phyloP scores from a whole-genome alignment of 2,113 vertebrate genomes.

The Diphyllodes magnificus region DNA sequence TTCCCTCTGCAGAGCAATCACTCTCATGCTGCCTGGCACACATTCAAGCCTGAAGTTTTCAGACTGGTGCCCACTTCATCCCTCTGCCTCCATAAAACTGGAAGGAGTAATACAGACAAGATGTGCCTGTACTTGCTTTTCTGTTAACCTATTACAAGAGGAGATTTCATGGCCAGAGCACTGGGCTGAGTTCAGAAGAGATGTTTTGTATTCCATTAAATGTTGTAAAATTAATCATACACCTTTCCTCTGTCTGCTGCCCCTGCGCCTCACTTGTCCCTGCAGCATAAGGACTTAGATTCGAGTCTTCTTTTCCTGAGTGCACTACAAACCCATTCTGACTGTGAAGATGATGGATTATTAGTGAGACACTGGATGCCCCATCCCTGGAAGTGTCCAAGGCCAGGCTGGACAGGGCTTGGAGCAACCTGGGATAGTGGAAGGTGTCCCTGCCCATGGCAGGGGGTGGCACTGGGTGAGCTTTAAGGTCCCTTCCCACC shows the following conservation, averaged over 20 bases:
- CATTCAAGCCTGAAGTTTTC: conserved; percentile 21
- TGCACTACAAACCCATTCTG: neutral
- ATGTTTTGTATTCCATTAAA: neutral
- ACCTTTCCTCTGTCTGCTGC: neutral
- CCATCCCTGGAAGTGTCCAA: neutral
- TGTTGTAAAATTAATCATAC: neutral
- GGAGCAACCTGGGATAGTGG: neutral
- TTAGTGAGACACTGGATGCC: neutral
- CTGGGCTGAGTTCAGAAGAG: neutral
- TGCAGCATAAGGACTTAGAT: neutral
- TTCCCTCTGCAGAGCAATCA: conserved; percentile 44
- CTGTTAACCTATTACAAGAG: neutral
- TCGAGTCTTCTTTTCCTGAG: neutral
- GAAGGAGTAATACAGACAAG: conserved; percentile 46
- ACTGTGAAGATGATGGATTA: neutral
- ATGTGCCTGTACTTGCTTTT: conserved; percentile 31
- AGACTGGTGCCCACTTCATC: conserved; percentile 42
- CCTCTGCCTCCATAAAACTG: conserved; percentile 43
- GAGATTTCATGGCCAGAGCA: neutral
- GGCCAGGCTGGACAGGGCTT: accelerated
- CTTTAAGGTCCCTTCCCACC: neutral
- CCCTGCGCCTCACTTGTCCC: neutral
- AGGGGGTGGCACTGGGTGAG: neutral
- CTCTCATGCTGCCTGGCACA: conserved; percentile 7
- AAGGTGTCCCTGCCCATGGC: neutral